phyloP scores from a whole-genome alignment of 2,888 invertebrate species.

The Eugnorisma glareosa region DNA sequence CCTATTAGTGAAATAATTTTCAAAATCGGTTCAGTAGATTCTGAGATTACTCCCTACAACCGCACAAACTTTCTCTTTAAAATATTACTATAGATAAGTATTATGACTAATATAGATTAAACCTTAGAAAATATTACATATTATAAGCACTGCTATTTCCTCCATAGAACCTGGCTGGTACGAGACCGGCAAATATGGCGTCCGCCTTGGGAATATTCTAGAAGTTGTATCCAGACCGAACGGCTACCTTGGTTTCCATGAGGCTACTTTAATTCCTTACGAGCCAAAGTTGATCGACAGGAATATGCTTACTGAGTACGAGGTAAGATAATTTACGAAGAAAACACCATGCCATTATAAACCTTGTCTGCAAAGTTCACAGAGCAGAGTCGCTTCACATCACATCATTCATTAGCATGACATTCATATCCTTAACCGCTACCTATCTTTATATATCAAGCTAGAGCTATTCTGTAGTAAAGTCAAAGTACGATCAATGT shows the following conservation, averaged over 20 bases:
- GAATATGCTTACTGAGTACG: slow-evolving; percentile 93
- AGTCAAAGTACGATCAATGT: background rate
- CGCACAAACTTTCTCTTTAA: too few species aligned
- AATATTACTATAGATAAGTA: too few species aligned
- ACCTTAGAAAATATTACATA: background rate
- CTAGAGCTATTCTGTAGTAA: background rate
- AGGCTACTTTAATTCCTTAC: slow-evolving; percentile 96
- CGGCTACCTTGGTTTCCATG: slow-evolving; percentile 93
- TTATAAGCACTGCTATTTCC: background rate
- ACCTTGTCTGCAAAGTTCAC: background rate
- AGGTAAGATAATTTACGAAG: slow-evolving; percentile 90
- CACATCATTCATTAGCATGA: background rate
- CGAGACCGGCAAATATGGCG: slow-evolving; percentile 95
- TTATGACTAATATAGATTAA: too few species aligned
- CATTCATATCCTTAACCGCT: background rate
- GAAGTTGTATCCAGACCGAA: slow-evolving; percentile 91
- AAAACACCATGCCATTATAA: background rate
- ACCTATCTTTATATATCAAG: background rate
- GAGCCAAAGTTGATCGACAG: slow-evolving; percentile 96
- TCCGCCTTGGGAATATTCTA: slow-evolving; percentile 96
- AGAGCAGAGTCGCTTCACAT: background rate
- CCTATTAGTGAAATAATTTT: too few species aligned
- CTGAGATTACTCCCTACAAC: too few species aligned
- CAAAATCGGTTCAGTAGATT: too few species aligned
- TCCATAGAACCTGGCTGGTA: slow-evolving; percentile 97